phyloP scores from a whole-genome alignment of 1,140 invertebrate genomes.

The Druon quercuslanigerum region DNA sequence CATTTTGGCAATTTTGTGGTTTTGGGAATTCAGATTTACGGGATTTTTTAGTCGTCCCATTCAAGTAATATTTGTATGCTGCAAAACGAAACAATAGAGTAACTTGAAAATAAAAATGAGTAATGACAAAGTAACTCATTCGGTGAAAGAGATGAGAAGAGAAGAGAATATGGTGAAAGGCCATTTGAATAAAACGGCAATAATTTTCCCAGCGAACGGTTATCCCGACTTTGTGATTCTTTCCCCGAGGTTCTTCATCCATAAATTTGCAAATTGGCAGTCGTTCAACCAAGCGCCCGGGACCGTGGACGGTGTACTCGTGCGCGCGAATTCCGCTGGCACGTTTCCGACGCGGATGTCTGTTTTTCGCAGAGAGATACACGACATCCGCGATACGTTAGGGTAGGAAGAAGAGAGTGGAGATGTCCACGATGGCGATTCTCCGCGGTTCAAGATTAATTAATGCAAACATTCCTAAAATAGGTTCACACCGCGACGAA shows the following conservation, averaged over 20 bases:
- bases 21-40: too few relatives aligned
- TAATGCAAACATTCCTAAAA: slow-evolving; percentile 9
- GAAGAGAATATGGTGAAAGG: too few relatives aligned
- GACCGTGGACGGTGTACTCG: background rate
- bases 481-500: background rate
- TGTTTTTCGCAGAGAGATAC: slow-evolving; percentile 11
- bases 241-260: slow-evolving; percentile 22
- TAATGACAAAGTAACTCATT: too few relatives aligned
- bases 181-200: background rate
- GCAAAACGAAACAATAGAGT: too few relatives aligned
- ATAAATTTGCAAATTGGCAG: slow-evolving; percentile 45
- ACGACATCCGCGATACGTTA: slow-evolving; percentile 6
- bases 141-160: too few relatives aligned
- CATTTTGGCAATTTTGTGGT: too few relatives aligned
- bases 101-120: too few relatives aligned
- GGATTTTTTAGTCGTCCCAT: too few relatives aligned
- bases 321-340: slow-evolving; percentile 40
- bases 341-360: slow-evolving; percentile 38
- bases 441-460: slow-evolving; percentile 8
- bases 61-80: too few relatives aligned
- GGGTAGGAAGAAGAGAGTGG: slow-evolving; percentile 10
- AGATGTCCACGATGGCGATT: background rate
- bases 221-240: slow-evolving; percentile 10
- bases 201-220: slow-evolving; percentile 17
- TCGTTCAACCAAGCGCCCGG: slow-evolving; percentile 29